Conservation (phyloP, 2,888 invertebrate species). For the Epirrita christyi region DNA sequence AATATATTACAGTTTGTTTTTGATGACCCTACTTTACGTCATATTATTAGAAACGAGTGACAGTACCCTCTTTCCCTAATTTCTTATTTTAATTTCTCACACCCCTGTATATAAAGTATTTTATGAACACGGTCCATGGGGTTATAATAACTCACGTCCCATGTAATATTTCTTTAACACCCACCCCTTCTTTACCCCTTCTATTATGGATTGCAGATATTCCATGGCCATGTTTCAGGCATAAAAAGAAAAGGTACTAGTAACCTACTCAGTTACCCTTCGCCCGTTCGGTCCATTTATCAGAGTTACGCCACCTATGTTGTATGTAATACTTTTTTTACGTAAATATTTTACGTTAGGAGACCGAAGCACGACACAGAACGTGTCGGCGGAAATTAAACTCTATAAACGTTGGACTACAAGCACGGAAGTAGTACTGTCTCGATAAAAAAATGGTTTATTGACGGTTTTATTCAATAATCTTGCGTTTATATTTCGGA, state of each 20-base stretch:
- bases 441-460: constrained; percentile 31
- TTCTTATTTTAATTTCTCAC: too few relatives aligned
- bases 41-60: too few relatives aligned
- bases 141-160: constrained; percentile 38
- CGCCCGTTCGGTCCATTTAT: constrained; percentile 40
- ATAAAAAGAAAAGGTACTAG: constrained; percentile 36
- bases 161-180: constrained; percentile 36
- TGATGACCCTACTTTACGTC: too few relatives aligned
- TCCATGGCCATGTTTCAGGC: constrained; percentile 34
- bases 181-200: constrained; percentile 24
- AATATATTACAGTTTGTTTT: constrained; percentile 11
- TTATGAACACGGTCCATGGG: constrained; percentile 15
- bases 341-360: constrained; percentile 40
- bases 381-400: constrained; percentile 45
- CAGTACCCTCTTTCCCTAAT: too few relatives aligned
- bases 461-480: constrained; percentile 20
- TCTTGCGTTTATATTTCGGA: not conserved
- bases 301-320: constrained; percentile 42
- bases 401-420: constrained; percentile 40
- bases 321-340: constrained; percentile 40
- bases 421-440: constrained; percentile 23
- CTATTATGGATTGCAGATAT: constrained; percentile 39
- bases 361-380: constrained; percentile 37
- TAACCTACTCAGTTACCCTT: constrained; percentile 40
- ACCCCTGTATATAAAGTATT: too few relatives aligned